Percentiles rank a stretch among this genome's conserved stretches.
Conservation (phyloP, 2,113 vertebrate genomes). For the Uria lomvia region DNA sequence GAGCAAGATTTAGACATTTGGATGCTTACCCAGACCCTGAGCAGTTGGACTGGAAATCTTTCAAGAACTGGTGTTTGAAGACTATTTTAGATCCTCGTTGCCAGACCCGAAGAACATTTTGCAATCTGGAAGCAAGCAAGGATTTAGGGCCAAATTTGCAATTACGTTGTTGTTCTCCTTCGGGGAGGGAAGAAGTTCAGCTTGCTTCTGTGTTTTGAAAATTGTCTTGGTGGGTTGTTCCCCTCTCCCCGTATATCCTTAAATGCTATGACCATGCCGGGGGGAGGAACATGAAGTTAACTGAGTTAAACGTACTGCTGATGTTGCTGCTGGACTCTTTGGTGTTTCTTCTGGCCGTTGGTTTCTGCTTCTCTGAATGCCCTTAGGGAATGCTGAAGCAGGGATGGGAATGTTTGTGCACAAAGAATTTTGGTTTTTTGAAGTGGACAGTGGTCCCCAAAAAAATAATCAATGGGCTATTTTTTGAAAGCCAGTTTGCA, state of each 20-base stretch:
- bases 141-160: not conserved
- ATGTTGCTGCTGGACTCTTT: not conserved
- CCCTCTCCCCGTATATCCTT: not conserved
- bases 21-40: not conserved
- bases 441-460: not conserved
- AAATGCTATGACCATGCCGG: rapidly evolving
- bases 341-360: not conserved
- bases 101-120: not conserved
- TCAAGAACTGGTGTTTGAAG: not conserved
- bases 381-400: not conserved
- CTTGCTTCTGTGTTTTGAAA: not conserved
- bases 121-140: not conserved
- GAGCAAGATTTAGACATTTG: not conserved
- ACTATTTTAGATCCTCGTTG: not conserved
- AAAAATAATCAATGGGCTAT: not conserved
- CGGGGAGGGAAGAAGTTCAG: not conserved
- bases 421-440: not conserved
- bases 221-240: not conserved
- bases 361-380: not conserved
- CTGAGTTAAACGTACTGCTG: not conserved
- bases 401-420: not conserved
- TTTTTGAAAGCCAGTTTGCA: not conserved
- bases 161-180: not conserved
- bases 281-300: not conserved
- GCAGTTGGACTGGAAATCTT: not conserved